Conservation (phyloP, 2,888 invertebrate species). For the Troides helena region DNA sequence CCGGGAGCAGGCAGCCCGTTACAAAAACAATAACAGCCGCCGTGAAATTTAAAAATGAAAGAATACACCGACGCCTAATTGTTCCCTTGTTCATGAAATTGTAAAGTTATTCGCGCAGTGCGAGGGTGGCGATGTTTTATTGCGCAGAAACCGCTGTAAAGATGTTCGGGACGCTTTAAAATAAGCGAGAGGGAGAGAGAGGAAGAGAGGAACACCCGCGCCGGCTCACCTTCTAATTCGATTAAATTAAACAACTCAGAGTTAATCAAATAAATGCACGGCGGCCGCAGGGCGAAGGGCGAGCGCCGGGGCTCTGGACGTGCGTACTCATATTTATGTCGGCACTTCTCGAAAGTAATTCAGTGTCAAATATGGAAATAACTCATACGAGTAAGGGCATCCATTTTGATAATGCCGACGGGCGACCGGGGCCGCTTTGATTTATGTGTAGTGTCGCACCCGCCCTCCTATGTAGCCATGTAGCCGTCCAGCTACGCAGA, state of each 20-base stretch:
- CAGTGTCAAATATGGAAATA: slow-evolving; percentile 81
- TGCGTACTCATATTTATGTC: slow-evolving; percentile 70
- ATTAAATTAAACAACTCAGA: slow-evolving; percentile 81
- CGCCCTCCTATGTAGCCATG: slow-evolving; percentile 33
- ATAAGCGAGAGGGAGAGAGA: slow-evolving; percentile 68
- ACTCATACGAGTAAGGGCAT: slow-evolving; percentile 77
- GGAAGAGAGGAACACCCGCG: slow-evolving; percentile 43
- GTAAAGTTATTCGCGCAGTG: slow-evolving; percentile 74
- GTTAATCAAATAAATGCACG: slow-evolving; percentile 81
- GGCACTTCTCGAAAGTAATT: slow-evolving; percentile 80
- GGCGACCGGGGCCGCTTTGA: slow-evolving; percentile 68
- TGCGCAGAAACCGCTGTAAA: slow-evolving; percentile 78
- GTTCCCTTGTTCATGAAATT: slow-evolving; percentile 80
- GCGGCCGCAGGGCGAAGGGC: slow-evolving; percentile 57
- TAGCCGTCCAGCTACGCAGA: slow-evolving; percentile 2
- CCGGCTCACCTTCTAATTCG: slow-evolving; percentile 76
- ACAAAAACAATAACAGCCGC: slow-evolving; percentile 72
- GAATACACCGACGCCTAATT: slow-evolving; percentile 75
- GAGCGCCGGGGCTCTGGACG: slow-evolving; percentile 40
- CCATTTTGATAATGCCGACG: slow-evolving; percentile 79
- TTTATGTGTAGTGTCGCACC: slow-evolving; percentile 58
- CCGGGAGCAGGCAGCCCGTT: slow-evolving; percentile 49
- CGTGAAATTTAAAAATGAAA: slow-evolving; percentile 73
- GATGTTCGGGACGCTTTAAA: slow-evolving; percentile 77
- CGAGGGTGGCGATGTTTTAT: slow-evolving; percentile 77